A percentile compares a stretch with the other conserved stretches of the same genome.
These are phyloP conservation scores for Carcharodon carcharias DNA, from an alignment of 2,797 vertebrate species.

Conservation along the genomic window DNA sequence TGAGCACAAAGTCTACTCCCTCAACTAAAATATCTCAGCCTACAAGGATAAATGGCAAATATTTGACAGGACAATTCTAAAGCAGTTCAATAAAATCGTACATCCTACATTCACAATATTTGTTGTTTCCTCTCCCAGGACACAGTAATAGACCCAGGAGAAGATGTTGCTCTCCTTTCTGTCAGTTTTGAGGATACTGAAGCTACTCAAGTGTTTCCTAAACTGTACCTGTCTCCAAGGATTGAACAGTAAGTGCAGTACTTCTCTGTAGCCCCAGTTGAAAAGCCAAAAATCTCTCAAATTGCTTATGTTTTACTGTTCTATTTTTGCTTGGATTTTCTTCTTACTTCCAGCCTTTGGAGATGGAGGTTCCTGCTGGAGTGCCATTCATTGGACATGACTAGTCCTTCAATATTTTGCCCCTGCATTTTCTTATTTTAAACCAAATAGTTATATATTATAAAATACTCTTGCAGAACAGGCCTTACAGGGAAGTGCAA, in stretches of 20 bases:
- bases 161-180: conserved; percentile 90
- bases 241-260: conserved; percentile 85
- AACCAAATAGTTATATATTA: not conserved
- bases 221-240: conserved; percentile 89
- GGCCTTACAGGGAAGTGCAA: not conserved
- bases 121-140: conserved; percentile 59
- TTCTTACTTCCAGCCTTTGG: not conserved
- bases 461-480: not conserved
- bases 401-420: not conserved
- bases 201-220: conserved; percentile 91
- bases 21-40: not conserved
- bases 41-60: no score
- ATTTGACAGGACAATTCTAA: not conserved
- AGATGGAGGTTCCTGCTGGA: not conserved
- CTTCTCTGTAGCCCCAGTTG: not conserved
- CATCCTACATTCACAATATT: not conserved
- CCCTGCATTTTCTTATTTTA: not conserved
- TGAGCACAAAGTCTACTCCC: not conserved
- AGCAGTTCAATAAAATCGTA: not conserved
- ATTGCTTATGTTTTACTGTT: not conserved
- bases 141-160: conserved; percentile 89
- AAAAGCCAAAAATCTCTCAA: not conserved
- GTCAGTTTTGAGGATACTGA: conserved; percentile 96
- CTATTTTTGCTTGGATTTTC: not conserved
- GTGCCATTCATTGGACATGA: not conserved